Evolutionary conservation across 2,888 invertebrate species (phyloP), one percentile per base, ranked within the genome.

Genomic region (Eudasyphora cyanicolor): DNA sequence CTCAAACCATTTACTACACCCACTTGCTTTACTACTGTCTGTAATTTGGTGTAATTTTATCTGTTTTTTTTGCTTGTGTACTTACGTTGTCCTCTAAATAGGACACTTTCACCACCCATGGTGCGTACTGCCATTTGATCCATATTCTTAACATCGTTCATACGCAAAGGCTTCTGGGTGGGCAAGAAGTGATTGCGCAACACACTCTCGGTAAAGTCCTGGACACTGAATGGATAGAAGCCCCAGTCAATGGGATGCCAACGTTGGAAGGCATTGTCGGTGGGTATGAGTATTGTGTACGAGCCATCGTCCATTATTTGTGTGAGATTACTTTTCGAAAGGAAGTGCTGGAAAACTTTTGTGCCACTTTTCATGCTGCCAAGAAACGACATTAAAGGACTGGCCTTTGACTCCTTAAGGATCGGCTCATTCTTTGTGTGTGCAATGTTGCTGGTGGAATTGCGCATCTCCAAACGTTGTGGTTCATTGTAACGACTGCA

Each of bases 211-310:
- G 94, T 94, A 89, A 94, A 94, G 88, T 94, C 94, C 49, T 94
- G 94, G 70, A 95, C 94, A 87, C 94, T 94, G 89, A 95, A 95
- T 4, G 95, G 95, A 90, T 95, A 95, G 92, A 95, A 95, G 62
- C 95, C 95, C 94, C 95, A 95, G 90, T 95, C 95, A 86, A 95
- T 95, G 76, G 95, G 95, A 90, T 95, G 94, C 94, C 94, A 95
- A 84, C 94, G 92, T 88, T 94, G 94, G 89, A 95, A 95, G 80
- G 95, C 95, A 89, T 94, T 93, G 89, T 95, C 94, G 76, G 94
- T 94, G 74, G 95, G 95, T 85, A 95, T 93, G 84, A 95, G 93
- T 14, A 94, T 94, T 38, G 94, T 95, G 88, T 94, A 95, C 86
- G 94, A 93, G 86, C 93, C 90, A 82, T 92, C 91, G 88, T 94